Conservation (phyloP, 1,140 invertebrate species). For the Latrodectus geometricus region DNA sequence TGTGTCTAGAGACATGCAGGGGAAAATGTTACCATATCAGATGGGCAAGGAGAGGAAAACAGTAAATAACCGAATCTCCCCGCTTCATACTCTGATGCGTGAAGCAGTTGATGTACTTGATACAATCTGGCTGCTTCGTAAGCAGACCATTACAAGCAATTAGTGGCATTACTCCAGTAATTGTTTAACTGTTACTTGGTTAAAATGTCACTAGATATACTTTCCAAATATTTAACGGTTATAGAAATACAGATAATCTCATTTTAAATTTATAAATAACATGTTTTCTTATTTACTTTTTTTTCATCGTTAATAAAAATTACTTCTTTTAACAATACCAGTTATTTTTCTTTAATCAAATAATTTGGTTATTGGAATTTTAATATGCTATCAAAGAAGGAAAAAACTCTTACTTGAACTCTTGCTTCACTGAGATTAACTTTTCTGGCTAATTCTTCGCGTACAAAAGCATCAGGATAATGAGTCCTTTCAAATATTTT, state of each 20-base stretch:
- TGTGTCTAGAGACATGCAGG: slow-evolving; percentile 1
- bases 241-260: no score
- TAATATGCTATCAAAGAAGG: no score
- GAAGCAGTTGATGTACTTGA: slow-evolving; percentile 13
- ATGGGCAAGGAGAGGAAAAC: slow-evolving; percentile 35
- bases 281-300: no score
- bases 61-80: slow-evolving; percentile 6
- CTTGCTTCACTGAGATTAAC: slow-evolving; percentile 92
- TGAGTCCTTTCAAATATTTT: slow-evolving; percentile 94
- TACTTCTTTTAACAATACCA: no score
- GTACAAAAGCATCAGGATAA: slow-evolving; percentile 92
- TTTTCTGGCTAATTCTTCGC: slow-evolving; percentile 91
- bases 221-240: no score
- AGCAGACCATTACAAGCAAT: slow-evolving; percentile 6
- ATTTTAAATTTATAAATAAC: no score
- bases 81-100: slow-evolving; percentile 9
- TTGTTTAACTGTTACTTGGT: neutral
- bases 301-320: no score
- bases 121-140: slow-evolving; percentile 13
- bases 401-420: slow-evolving; percentile 80
- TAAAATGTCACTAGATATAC: no score
- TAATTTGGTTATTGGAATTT: no score
- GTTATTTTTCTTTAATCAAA: no score
- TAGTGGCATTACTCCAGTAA: slow-evolving; percentile 29
- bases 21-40: slow-evolving; percentile 26